These are phyloP conservation scores for Aleadryas rufinucha DNA, from an alignment of 2,113 vertebrate species.

Conservation along the genomic window DNA sequence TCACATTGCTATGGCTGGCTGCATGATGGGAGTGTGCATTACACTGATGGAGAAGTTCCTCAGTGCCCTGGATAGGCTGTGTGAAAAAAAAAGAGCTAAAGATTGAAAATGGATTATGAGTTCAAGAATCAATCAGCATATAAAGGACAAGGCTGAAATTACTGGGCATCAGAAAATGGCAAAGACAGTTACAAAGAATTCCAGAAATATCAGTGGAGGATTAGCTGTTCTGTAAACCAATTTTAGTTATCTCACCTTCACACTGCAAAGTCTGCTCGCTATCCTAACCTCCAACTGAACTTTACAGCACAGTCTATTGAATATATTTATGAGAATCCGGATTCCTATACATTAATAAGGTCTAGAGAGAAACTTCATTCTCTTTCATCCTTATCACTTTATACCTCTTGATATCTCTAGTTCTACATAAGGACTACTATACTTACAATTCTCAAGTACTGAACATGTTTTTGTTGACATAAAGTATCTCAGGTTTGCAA, in stretches of 20 bases:
- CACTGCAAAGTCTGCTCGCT: background rate
- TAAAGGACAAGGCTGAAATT: background rate
- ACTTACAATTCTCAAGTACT: background rate
- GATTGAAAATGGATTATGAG: background rate
- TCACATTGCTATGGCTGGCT: background rate
- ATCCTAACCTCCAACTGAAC: background rate
- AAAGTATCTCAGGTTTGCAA: background rate
- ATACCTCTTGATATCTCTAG: background rate
- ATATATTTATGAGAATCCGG: background rate
- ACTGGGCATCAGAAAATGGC: background rate
- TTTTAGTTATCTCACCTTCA: background rate
- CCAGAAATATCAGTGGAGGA: background rate
- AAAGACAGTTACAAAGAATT: background rate
- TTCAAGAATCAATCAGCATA: background rate
- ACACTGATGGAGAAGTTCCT: background rate
- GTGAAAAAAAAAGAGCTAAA: background rate
- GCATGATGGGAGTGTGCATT: background rate
- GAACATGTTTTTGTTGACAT: fast-evolving
- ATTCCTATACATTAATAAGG: background rate
- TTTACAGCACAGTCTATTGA: background rate
- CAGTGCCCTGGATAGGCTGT: background rate
- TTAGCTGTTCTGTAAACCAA: background rate
- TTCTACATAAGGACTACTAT: background rate
- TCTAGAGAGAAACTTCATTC: background rate
- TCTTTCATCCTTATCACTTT: background rate